Evolutionary conservation across 2,888 invertebrate genomes (phyloP), one percentile per base, ranked within the genome.

Genomic region (Drosophila histrio): DNA sequence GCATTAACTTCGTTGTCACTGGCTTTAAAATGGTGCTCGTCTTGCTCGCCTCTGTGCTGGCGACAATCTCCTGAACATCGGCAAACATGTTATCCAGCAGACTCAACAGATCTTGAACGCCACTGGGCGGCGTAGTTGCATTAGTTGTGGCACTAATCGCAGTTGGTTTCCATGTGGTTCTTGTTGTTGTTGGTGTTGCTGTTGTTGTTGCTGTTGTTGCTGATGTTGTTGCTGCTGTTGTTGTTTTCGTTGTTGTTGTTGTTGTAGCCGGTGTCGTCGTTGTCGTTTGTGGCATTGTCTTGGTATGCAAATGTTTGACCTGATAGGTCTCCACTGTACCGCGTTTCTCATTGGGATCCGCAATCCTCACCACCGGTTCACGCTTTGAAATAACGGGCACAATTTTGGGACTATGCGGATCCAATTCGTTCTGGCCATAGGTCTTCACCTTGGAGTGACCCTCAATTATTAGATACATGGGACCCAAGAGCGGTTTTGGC

Each of bases 381-480:
- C 91, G 85, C 43, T 90, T 89, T 1, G 89, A 87, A 41, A 90
- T 89, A 11, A 92, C 87, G 4, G 91, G 91, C 59, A 92, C 91
- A 58, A 92, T 92, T 77, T 92, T 92, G 0, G 92, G 91, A 41
- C 87, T 79, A 68, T 91, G 91, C 8, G 91, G 89, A 82, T 90
- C 89, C 63, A 91, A 74, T 62, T 91, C 91, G 53, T 89, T 90
- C 0, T 95, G 95, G 11, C 96, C 95, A 86, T 96, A 96, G 0
- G 95, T 96, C 92, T 96, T 96, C 0, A 96, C 96, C 92, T 96
- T 96, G 0, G 96, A 96, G 90, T 96, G 96, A 0, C 96, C 96
- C 91, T 96, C 96, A 78, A 96, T 96, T 24, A 96, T 96, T 21
- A 96, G 92, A 87, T 96, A 96, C 93, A 95, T 93, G 0, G 95